These are phyloP conservation scores for Orthosia gothica DNA, from an alignment of 2,888 invertebrate species.

Conservation along the genomic window DNA sequence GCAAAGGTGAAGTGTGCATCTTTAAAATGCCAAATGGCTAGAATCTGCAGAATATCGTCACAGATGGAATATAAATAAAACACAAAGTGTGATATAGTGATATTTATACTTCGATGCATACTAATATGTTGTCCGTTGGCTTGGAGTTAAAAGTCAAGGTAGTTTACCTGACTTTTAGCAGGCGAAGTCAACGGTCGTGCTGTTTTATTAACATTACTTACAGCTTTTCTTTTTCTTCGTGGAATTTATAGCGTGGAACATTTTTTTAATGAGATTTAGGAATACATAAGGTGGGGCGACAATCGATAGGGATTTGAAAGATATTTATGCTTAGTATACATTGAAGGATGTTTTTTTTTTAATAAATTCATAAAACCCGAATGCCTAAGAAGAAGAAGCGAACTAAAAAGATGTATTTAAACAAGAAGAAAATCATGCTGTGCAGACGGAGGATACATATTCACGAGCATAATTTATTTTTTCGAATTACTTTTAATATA, in stretches of 20 bases:
- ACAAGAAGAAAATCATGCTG: no score
- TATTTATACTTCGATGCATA: slow-evolving; percentile 41
- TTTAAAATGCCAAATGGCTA: slow-evolving; percentile 32
- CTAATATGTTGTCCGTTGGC: slow-evolving; percentile 27
- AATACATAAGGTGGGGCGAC: neutral
- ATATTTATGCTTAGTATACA: no score
- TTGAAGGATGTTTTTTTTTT: neutral
- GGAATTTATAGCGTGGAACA: neutral
- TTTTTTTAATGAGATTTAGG: neutral
- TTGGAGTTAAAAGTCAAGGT: slow-evolving; percentile 59
- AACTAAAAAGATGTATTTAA: no score
- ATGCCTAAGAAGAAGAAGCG: no score
- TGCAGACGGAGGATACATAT: no score
- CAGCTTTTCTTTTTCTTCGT: slow-evolving; percentile 26
- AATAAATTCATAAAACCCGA: no score
- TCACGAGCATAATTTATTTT: no score
- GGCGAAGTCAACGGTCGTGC: slow-evolving; percentile 42
- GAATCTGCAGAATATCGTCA: slow-evolving; percentile 5
- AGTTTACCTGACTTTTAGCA: slow-evolving; percentile 41
- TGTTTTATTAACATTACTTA: slow-evolving; percentile 51
- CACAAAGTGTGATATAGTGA: slow-evolving; percentile 9
- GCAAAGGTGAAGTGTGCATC: neutral
- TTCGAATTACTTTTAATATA: no score
- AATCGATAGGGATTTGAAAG: neutral
- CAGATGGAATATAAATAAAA: slow-evolving; percentile 27